Conservation (phyloP, 2,797 vertebrate species). For the Amphiprion clarkii region DNA sequence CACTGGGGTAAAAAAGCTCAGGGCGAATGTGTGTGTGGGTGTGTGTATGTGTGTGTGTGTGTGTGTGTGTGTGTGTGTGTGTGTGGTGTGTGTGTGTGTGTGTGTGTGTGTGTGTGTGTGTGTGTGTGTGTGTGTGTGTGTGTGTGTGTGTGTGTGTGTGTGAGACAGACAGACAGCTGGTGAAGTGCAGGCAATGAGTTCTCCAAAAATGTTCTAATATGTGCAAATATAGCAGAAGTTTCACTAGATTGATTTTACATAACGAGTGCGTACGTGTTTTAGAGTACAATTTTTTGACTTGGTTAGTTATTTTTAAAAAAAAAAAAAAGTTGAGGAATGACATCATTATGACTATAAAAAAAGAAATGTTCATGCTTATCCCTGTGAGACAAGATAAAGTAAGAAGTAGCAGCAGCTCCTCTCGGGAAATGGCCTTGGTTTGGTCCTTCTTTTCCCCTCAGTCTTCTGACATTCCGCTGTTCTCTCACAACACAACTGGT, state of each 20-base stretch:
- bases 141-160: not conserved
- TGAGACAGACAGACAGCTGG: conserved; percentile 23
- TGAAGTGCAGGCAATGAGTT: conserved; percentile 13
- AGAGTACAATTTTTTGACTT: not conserved
- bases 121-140: not conserved
- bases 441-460: not conserved
- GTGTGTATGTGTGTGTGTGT: not conserved
- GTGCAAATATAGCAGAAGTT: conserved; percentile 27
- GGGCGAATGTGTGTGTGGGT: not conserved
- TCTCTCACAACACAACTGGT: not conserved
- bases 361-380: too few species aligned
- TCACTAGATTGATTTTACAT: conserved; percentile 6
- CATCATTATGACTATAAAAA: too few species aligned
- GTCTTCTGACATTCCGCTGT: not conserved
- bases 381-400: not conserved
- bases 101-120: not conserved
- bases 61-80: too few species aligned
- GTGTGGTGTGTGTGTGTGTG: too few species aligned
- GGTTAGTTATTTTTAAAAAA: too few species aligned
- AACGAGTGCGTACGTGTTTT: too few species aligned
- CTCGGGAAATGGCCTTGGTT: not conserved
- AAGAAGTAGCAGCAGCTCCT: not conserved
- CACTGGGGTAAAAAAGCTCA: conserved; percentile 23
- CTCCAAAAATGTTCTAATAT: not conserved
- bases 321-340: not conserved